Evolutionary conservation across 2,888 invertebrate genomes (phyloP), one percentile per base, ranked within the genome.

Genomic region (Apantesis nais): DNA sequence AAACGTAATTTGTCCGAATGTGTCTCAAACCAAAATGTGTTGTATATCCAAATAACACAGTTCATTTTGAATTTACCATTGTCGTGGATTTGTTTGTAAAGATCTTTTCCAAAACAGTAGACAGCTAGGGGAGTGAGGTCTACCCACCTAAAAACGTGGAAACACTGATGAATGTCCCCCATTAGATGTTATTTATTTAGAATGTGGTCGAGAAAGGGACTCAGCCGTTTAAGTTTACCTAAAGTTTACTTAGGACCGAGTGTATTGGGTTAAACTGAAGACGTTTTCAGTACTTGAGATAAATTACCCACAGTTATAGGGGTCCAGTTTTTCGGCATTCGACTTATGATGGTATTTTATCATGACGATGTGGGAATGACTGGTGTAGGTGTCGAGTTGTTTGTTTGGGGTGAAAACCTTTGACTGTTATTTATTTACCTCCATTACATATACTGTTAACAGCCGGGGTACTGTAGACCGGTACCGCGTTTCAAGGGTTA

Each of bases 101-200:
- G 80, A 85, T 86, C 85, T 88, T 88, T 89, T 88, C 89, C 90
- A 88, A 91, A 92, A 90, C 87, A 88, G 84, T 87, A 92, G 92
- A 92, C 92, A 90, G 87, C 80, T 80, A 87, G 90, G 93, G 92
- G 92, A 91, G 92, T 89, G 91, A 92, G 92, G 88, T 89, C 85
- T 87, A 89, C 84, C 84, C 89, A 92, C 93, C 94, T 93, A 94
- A 95, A 95, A 95, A 94, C 93, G 94, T 92, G 91, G 93, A 93
- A 94, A 93, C 93, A 86, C 93, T 95, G 95, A 95, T 95, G 95
- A 95, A 95, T 95, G 95, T 93, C 88, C 89, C 91, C 95, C 95
- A 95, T 95, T 95, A 95, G 95, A 94, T 92, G 95, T 95, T 95
- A 95, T 95, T 95, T 95, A 95, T 95, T 95, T 95, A 95, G 95